Conservation (phyloP, 2,888 invertebrate genomes). For the Drosophila meridiana region DNA sequence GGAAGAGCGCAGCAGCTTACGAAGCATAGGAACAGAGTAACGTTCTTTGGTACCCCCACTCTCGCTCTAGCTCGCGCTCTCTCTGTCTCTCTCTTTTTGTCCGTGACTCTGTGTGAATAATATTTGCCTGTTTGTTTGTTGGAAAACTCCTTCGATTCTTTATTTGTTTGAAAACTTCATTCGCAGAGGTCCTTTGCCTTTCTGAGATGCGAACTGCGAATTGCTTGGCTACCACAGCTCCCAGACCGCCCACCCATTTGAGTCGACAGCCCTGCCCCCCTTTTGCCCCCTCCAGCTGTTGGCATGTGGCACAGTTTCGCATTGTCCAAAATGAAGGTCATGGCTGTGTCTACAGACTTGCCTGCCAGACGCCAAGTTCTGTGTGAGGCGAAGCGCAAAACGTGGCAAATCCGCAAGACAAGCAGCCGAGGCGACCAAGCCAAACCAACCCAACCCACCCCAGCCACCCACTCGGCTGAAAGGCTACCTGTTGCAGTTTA, state of each 20-base stretch:
- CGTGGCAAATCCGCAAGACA: constrained; percentile 49
- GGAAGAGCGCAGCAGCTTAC: not conserved
- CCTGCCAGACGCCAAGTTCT: constrained; percentile 39
- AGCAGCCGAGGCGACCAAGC: constrained; percentile 16
- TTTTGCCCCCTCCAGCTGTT: not conserved
- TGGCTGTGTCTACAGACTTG: constrained; percentile 40
- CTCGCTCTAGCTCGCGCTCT: not conserved
- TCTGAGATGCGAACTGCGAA: constrained; percentile 18
- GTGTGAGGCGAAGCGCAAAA: constrained; percentile 39
- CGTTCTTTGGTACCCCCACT: not conserved
- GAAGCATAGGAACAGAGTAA: not conserved
- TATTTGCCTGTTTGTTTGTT: constrained; percentile 37
- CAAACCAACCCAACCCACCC: not conserved
- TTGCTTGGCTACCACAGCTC: constrained; percentile 5
- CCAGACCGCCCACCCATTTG: not conserved
- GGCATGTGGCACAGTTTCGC: constrained; percentile 61
- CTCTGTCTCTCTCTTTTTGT: constrained; percentile 12
- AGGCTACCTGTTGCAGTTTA: constrained; percentile 50
- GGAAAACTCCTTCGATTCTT: constrained; percentile 39
- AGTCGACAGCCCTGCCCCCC: not conserved
- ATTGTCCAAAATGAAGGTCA: constrained; percentile 58
- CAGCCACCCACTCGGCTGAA: constrained; percentile 3
- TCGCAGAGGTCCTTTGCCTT: constrained; percentile 12
- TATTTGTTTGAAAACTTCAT: constrained; percentile 38
- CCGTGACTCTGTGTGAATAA: constrained; percentile 27